Conservation (phyloP, 2,888 invertebrate genomes). For the Orchesellides sinensis region DNA sequence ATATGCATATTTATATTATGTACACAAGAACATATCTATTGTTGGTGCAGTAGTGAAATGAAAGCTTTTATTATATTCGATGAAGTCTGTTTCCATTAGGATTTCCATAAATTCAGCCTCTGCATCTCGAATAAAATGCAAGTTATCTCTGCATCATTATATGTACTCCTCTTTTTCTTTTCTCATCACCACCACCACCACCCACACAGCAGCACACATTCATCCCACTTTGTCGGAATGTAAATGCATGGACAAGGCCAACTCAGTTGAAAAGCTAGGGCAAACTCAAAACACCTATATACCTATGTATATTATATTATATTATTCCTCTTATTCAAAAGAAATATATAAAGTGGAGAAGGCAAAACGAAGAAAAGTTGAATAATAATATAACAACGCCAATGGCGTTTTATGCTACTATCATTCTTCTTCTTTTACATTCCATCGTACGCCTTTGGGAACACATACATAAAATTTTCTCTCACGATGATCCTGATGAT, state of each 20-base stretch:
- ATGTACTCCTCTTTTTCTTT: slow-evolving; percentile 4
- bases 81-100: slow-evolving; percentile 23
- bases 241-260: slow-evolving; percentile 15
- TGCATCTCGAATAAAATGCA: slow-evolving; percentile 8
- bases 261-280: background rate
- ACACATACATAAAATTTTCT: background rate
- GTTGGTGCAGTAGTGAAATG: background rate
- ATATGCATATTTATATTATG: background rate
- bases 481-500: background rate
- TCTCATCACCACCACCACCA: background rate
- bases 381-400: slow-evolving; percentile 13
- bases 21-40: background rate
- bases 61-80: background rate
- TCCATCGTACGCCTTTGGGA: background rate
- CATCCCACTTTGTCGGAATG: background rate
- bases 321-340: background rate
- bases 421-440: slow-evolving; percentile 1
- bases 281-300: slow-evolving; percentile 4
- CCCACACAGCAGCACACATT: slow-evolving; percentile 1
- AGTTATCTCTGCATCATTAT: slow-evolving; percentile 25
- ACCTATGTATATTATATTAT: background rate
- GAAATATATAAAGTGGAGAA: background rate
- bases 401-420: slow-evolving; percentile 19
- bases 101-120: background rate
- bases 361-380: background rate